Percentiles rank a stretch among this genome's conserved stretches.
Evolutionary conservation across 2,113 vertebrate genomes (phyloP).

Genomic region (Oryzias curvinotus): DNA sequence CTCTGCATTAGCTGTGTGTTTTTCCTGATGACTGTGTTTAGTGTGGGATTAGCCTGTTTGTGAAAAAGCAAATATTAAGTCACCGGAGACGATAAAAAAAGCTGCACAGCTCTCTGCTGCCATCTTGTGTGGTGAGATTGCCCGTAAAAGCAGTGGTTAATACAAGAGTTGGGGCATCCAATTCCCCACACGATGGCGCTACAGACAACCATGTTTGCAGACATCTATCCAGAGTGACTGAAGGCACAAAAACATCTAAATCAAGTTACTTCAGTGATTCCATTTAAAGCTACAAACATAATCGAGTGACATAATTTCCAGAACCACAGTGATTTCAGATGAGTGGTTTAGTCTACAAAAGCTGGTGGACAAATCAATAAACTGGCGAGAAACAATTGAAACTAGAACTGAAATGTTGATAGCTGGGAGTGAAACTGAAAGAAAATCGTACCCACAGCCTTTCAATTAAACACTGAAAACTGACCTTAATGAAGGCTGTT

Average conservation of each 20-base stretch:
- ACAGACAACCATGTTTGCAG: slow-evolving; percentile 7
- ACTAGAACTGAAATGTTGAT: slow-evolving; percentile 31
- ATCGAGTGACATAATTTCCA: no score
- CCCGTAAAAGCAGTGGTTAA: slow-evolving; percentile 7
- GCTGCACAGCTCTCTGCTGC: slow-evolving; percentile 34
- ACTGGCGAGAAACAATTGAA: slow-evolving; percentile 35
- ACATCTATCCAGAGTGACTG: neutral
- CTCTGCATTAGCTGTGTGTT: slow-evolving; percentile 3
- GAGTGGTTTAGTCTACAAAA: slow-evolving; percentile 15
- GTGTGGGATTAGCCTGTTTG: slow-evolving; percentile 27
- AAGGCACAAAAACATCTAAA: neutral
- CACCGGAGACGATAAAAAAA: neutral
- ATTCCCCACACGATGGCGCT: slow-evolving; percentile 16
- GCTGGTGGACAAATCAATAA: slow-evolving; percentile 53
- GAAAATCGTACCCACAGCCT: slow-evolving; percentile 29
- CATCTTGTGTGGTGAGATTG: slow-evolving; percentile 62
- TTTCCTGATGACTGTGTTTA: slow-evolving; percentile 12
- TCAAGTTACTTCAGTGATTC: no score
- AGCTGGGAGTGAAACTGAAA: slow-evolving; percentile 16
- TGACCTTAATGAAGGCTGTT: slow-evolving; percentile 23
- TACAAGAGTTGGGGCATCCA: neutral
- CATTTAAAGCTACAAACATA: no score
- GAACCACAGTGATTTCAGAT: slow-evolving; percentile 29
- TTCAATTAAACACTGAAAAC: slow-evolving; percentile 19
- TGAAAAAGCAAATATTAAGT: slow-evolving; percentile 13